phyloP scores from a whole-genome alignment of 1,140 invertebrate species.

The Chrysomallon squamiferum region DNA sequence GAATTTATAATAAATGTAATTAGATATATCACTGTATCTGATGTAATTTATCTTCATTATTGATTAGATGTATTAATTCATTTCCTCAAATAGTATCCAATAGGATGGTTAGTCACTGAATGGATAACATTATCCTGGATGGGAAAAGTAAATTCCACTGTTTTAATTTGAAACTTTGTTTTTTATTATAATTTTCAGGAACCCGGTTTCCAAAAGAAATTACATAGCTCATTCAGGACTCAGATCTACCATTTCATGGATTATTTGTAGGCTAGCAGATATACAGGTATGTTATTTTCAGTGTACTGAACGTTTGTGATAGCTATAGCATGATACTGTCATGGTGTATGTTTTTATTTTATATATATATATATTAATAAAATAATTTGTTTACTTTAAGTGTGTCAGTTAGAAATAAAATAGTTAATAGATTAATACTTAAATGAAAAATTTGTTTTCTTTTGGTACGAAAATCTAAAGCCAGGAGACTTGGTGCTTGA shows the following conservation, averaged over 20 bases:
- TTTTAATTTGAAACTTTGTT: too few relatives aligned
- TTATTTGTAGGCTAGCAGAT: slow-evolving; percentile 27
- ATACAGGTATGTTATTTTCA: slow-evolving; percentile 24
- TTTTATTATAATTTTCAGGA: slow-evolving; percentile 8
- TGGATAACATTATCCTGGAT: too few relatives aligned
- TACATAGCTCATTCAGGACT: slow-evolving; percentile 34
- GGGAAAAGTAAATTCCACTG: too few relatives aligned
- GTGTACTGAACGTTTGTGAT: background rate
- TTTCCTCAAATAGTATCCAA: too few relatives aligned
- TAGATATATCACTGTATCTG: too few relatives aligned
- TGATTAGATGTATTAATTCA: too few relatives aligned
- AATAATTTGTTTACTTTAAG: too few relatives aligned
- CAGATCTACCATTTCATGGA: slow-evolving; percentile 37
- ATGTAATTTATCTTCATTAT: too few relatives aligned
- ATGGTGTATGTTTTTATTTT: background rate
- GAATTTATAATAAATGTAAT: too few relatives aligned
- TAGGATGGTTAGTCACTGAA: too few relatives aligned
- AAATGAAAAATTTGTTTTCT: background rate
- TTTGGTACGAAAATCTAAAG: slow-evolving; percentile 11
- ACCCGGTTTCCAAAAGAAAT: slow-evolving; percentile 31
- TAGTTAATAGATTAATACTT: background rate
- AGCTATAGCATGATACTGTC: background rate
- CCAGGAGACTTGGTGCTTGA: slow-evolving; percentile 34
- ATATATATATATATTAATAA: too few relatives aligned
- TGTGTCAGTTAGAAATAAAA: background rate